Evolutionary conservation across 2,888 invertebrate genomes (phyloP).

Genomic region (Acleris laterana): DNA sequence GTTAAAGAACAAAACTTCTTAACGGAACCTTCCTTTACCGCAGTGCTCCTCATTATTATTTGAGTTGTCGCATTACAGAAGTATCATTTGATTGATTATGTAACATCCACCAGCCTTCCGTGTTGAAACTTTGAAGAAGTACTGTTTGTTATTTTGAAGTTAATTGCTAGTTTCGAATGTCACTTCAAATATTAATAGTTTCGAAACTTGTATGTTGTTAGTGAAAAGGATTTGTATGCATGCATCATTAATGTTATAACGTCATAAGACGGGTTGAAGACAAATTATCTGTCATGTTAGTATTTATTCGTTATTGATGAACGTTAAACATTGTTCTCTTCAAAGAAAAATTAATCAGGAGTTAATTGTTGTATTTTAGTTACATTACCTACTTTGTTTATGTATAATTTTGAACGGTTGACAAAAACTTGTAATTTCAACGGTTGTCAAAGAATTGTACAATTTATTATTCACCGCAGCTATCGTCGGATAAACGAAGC

Average conservation of each 20-base stretch:
- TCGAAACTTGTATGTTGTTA: not conserved
- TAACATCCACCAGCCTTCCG: conserved; percentile 26
- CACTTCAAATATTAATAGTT: conserved; percentile 18
- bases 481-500: too few species aligned
- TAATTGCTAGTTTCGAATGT: conserved; percentile 23
- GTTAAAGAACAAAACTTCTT: conserved; percentile 20
- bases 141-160: conserved; percentile 23
- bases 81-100: conserved; percentile 34
- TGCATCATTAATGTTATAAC: not conserved
- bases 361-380: too few species aligned
- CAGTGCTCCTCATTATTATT: conserved; percentile 18
- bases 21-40: not conserved
- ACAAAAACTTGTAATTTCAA: too few species aligned
- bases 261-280: not conserved
- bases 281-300: not conserved
- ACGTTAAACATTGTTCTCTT: too few species aligned
- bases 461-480: too few species aligned
- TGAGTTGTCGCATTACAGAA: conserved; percentile 35
- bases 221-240: not conserved
- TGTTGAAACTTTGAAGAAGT: conserved; percentile 21
- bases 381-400: too few species aligned
- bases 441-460: too few species aligned
- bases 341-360: too few species aligned
- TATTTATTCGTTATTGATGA: too few species aligned
- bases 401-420: too few species aligned